Percentiles rank a stretch among this genome's conserved stretches.
phyloP scores from a whole-genome alignment of 1,140 invertebrate species.

The Goniozus legneri region DNA sequence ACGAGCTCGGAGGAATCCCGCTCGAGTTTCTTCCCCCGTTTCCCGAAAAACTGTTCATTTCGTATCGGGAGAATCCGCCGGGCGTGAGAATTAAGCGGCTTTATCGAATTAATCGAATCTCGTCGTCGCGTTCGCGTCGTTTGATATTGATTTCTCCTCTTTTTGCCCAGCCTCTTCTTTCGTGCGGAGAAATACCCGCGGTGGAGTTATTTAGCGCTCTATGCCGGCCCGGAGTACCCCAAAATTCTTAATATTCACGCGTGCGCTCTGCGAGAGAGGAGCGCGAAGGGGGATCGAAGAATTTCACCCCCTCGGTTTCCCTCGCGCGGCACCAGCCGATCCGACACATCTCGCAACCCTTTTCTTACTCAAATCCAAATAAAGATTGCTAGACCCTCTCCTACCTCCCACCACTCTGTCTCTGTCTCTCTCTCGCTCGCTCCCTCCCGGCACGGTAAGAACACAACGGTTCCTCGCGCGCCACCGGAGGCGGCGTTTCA shows the following conservation, averaged over 20 bases:
- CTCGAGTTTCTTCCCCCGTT: too few relatives aligned
- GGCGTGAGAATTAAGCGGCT: too few relatives aligned
- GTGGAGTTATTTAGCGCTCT: too few relatives aligned
- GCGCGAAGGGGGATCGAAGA: too few relatives aligned
- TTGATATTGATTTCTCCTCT: too few relatives aligned
- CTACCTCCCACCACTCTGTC: constrained; percentile 9
- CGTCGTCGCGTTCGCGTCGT: too few relatives aligned
- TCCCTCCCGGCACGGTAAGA: background rate
- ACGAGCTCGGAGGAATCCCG: too few relatives aligned
- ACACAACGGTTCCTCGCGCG: background rate
- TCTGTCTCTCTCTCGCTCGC: background rate
- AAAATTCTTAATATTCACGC: constrained; percentile 21
- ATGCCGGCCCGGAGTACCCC: constrained; percentile 15
- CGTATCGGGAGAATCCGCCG: too few relatives aligned
- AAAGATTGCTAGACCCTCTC: constrained; percentile 48
- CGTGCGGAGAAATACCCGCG: too few relatives aligned
- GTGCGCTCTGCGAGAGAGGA: constrained; percentile 18
- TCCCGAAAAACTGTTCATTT: too few relatives aligned
- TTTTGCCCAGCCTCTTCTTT: too few relatives aligned
- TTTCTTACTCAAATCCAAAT: constrained; percentile 50
- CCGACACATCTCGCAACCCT: constrained; percentile 40
- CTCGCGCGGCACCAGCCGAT: constrained; percentile 6
- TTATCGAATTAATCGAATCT: too few relatives aligned
- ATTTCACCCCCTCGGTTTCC: constrained; percentile 1
- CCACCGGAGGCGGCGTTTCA: constrained; percentile 25